Evolutionary conservation across 2,888 invertebrate genomes (phyloP), one percentile per base, ranked within the genome.

Genomic region (Epirrhoe alternata): DNA sequence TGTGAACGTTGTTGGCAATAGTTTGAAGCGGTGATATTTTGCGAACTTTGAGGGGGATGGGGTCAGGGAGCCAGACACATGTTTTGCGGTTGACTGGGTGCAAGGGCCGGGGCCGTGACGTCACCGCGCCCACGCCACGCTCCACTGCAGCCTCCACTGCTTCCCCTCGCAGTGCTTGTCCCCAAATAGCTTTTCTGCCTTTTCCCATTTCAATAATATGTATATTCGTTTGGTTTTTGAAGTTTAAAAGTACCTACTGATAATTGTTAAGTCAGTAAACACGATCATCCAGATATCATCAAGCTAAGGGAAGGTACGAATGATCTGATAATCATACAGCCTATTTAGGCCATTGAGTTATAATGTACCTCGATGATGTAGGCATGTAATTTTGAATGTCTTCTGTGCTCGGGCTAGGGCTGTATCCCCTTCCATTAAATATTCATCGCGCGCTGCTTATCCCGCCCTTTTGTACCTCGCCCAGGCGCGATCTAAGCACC

Each of bases 71-170:
- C 52, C 52, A 61, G 52, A 62, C 56, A 61, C 47, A 52, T 47
- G 55, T 24, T 14, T 45, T 49, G 54, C 35, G 54, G 31, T 31
- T 14, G 60, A 45, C 35, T 14, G 35, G 55, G 35, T 62, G 61
- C 55, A 49, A 47, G 47, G 47, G 47, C 6, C 33, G 47, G 56
- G 33, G 59, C 17, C 50, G 67, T 68, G 67, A 68, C 71, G 67
- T 66, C 65, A 64, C 2, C 54, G 45, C 71, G 56, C 64, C 69
- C 61, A 51, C 69, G 60, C 17, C 53, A 42, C 45, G 51, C 64
- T 56, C 24, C 56, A 49, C 16, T 16, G 64, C 53, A 16, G 16
- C 16, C 12, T 14, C 14, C 14, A 16, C 16, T 24, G 24, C 16
- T 47, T 47, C 47, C 14, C 2, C 14, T 16, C 5, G 1, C 5